Evolutionary conservation across 2,888 invertebrate species (phyloP).

Genomic region (Heterodera filipjevi): DNA sequence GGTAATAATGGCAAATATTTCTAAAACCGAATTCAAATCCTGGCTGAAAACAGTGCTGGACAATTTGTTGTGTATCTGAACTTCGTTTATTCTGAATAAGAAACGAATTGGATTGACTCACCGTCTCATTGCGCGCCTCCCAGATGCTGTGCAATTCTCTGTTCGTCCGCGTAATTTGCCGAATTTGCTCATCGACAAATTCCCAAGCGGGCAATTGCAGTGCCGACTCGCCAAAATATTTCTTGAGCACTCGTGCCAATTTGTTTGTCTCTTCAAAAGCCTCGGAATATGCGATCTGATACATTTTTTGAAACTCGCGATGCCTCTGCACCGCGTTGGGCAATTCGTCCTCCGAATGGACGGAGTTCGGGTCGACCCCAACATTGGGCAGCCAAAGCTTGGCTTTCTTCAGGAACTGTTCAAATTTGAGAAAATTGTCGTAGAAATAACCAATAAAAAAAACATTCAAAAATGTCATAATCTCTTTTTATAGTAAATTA

Average conservation of each 20-base stretch:
- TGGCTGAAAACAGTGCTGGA: constrained; percentile 30
- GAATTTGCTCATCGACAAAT: constrained; percentile 40
- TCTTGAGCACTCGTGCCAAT: constrained; percentile 39
- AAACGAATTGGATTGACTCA: background rate
- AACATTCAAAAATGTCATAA: too few species aligned
- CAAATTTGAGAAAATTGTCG: too few species aligned
- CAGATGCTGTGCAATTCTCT: constrained; percentile 37
- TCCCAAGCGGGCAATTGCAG: constrained; percentile 37
- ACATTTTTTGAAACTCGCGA: constrained; percentile 35
- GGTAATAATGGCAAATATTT: constrained; percentile 15
- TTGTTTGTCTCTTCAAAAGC: constrained; percentile 38
- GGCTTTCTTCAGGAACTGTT: constrained; percentile 50
- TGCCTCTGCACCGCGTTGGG: constrained; percentile 46
- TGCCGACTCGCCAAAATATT: constrained; percentile 38
- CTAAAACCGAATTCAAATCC: constrained; percentile 26
- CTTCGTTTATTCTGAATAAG: background rate
- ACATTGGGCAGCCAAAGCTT: constrained; percentile 49
- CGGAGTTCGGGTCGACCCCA: constrained; percentile 48
- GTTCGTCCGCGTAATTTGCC: constrained; percentile 31
- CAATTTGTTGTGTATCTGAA: constrained; percentile 20
- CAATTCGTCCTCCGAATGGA: constrained; percentile 39
- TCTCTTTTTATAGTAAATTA: too few species aligned
- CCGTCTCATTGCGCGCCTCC: constrained; percentile 29
- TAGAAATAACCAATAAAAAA: constrained; percentile 12
- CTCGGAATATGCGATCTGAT: constrained; percentile 36